Base-by-base conservation (phyloP, 2,797 vertebrate genomes). In the Alfaro cultratus region DNA sequence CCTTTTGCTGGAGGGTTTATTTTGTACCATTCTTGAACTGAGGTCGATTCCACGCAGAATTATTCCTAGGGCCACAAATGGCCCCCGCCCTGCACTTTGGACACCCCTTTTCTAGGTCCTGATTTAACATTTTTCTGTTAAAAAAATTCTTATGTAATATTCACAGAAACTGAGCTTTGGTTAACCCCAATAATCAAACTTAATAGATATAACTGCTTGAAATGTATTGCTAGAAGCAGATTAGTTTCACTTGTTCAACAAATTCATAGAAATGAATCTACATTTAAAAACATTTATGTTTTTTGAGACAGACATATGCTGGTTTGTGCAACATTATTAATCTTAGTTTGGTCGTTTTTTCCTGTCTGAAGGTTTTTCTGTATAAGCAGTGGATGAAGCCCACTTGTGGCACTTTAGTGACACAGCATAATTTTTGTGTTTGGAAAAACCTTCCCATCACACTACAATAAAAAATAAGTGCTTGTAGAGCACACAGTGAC, bases 321-420 rank as follows among this genome's bases (percentile, higher is more conserved):
- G 23, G 8, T 67, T 67, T 39, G 62, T 39, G 8, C 62, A 39
- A 67, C 34, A 43, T 5, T 51, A 55, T 43, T 45, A 23, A 13
- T 11, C 12, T 49, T 5, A 41, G 60, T 74, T 71, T 67, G 10
- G 10, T 75, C 1, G 43, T 5, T 15, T 81, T 31, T 75, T 80
- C 9, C 47, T 53, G 46, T 51, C 8, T 46, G 68, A 0, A 80
- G 41, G 68, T 68, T 80, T 45, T 82, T 23, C 79, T 41, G 51
- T 73, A 71, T 46, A 34, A 77, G 67, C 29, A 73, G 75, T 62
- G 77, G 74, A 51, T 74, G 84, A 90, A 78, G 85, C 88, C 90
- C 88, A 86, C 92, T 86, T 82, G 90, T 93, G 91, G 90, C 62
- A 31, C 16, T 79, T 80, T 43, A 39, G 18, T 73, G 62, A 9